phyloP scores from a whole-genome alignment of 2,888 invertebrate genomes.

The Formica aserva region DNA sequence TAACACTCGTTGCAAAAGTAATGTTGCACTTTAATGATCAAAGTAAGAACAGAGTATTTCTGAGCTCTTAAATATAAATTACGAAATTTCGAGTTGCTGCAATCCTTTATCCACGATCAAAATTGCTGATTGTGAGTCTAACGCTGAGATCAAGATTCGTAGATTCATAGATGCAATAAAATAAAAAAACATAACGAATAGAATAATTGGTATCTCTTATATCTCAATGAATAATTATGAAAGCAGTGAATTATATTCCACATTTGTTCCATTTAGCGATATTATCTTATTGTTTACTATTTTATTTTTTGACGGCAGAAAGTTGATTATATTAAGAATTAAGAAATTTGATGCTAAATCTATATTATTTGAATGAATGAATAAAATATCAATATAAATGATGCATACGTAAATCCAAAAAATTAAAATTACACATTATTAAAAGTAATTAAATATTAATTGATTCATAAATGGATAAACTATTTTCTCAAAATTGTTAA shows the following conservation, averaged over 20 bases:
- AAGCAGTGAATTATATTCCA: neutral
- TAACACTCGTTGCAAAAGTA: slow-evolving; percentile 24
- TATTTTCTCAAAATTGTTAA: neutral
- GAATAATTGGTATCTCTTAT: neutral
- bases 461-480: neutral
- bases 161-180: slow-evolving; percentile 8
- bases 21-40: neutral
- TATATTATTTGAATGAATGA: neutral
- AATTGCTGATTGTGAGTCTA: neutral
- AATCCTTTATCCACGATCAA: slow-evolving; percentile 22
- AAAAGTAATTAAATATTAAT: neutral
- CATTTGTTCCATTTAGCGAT: neutral
- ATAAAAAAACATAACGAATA: neutral
- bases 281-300: neutral
- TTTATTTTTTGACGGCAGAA: neutral
- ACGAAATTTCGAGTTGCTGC: slow-evolving; percentile 6
- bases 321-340: neutral
- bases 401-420: neutral
- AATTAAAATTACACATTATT: neutral
- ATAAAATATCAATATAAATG: neutral
- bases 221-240: neutral
- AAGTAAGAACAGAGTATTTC: slow-evolving; percentile 32
- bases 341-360: neutral
- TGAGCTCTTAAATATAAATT: slow-evolving; percentile 18
- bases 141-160: neutral